phyloP scores from a whole-genome alignment of 1,140 invertebrate species.

The Alviniconcha marisindica region DNA sequence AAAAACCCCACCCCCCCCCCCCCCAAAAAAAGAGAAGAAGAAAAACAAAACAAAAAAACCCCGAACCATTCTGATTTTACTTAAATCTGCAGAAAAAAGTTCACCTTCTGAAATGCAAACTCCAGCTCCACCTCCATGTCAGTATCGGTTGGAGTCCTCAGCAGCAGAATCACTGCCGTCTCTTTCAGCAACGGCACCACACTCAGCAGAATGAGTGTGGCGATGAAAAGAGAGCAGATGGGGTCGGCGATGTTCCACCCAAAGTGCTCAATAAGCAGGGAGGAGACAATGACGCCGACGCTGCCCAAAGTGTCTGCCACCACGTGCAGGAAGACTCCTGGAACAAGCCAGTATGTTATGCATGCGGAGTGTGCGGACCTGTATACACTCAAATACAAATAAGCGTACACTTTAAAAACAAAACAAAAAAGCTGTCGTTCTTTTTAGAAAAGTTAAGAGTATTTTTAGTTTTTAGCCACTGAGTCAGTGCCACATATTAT shows the following conservation, averaged over 20 bases:
- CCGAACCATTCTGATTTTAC: too few relatives aligned
- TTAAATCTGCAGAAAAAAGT: background rate
- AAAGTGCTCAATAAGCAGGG: slow-evolving; percentile 81
- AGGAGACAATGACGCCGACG: slow-evolving; percentile 82
- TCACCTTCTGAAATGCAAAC: slow-evolving; percentile 70
- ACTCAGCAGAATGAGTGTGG: slow-evolving; percentile 79
- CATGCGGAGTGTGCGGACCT: too few relatives aligned
- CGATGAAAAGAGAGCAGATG: slow-evolving; percentile 82
- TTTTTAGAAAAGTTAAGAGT: background rate
- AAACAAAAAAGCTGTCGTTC: too few relatives aligned
- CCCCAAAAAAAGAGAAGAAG: too few relatives aligned
- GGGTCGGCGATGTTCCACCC: slow-evolving; percentile 82
- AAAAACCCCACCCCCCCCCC: too few relatives aligned
- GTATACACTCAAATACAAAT: too few relatives aligned
- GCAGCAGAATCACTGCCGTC: slow-evolving; percentile 77
- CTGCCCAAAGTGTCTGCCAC: slow-evolving; percentile 82
- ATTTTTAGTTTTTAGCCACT: too few relatives aligned
- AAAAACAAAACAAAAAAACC: too few relatives aligned
- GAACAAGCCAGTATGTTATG: too few relatives aligned
- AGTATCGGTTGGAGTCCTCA: slow-evolving; percentile 69
- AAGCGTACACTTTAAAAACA: too few relatives aligned
- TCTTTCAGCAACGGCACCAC: slow-evolving; percentile 80
- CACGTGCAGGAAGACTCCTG: slow-evolving; percentile 82
- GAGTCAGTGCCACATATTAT: too few relatives aligned
- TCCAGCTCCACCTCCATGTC: slow-evolving; percentile 56